Evolutionary conservation across 2,113 vertebrate genomes (phyloP), one percentile per base, ranked within the genome.

Genomic region (Pelecanoides urinatrix): DNA sequence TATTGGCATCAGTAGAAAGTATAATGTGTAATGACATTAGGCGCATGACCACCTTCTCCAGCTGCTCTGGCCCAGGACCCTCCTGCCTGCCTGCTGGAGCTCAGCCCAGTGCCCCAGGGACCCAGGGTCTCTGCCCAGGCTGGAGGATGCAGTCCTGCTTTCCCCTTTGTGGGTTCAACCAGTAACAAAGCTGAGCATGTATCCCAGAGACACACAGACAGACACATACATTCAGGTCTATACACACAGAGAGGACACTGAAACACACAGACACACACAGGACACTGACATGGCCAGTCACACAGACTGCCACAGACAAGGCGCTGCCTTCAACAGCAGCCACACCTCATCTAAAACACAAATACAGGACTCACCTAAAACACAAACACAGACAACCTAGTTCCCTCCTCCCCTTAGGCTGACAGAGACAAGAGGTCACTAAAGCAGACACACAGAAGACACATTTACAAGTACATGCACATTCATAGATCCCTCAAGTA

Each of bases 371-470:
- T 50, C 20, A 25, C 17, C 6, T 18, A 49, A 67, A 75, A 49
- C 9, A 52, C 7, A 45, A 44, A 15, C 6, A 61, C 11, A 52
- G 13, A 16, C 10, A 74, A 22, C 40, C 40, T 12, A 40, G 40
- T 40, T 12, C 40, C 9, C 1, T 0, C 13, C 16, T 59, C 30
- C 15, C 8, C 72, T 50, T 52, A 36, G 45, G 16, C 10, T 58
- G 36, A 7, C 32, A 52, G 21, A 38, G 36, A 14, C 13, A 44
- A 16, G n/a, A 52, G 12, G 10, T 58, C 36, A 30, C 11, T 42
- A 26, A 13, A 4, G 17, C 1, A 4, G 22, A 21, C 13, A 30
- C 32, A 53, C 34, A 30, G 17, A 38, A 1, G 1, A n/a, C 27
- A 38, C 0, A 1, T 16, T 61, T 38, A 53, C 27, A 61, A 27